phyloP scores from a whole-genome alignment of 2,888 invertebrate species.

The Brenthis hecate region DNA sequence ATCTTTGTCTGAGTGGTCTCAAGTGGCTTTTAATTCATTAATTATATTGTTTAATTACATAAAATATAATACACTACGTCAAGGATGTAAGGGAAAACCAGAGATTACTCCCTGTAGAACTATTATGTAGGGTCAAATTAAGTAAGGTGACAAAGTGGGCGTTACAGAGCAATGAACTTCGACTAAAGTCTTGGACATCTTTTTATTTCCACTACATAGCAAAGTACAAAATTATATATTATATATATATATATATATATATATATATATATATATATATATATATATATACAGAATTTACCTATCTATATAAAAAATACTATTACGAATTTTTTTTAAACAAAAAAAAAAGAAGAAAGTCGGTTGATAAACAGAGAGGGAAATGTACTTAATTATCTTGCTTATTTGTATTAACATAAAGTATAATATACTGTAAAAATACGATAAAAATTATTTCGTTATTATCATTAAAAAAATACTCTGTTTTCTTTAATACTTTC shows the following conservation, averaged over 20 bases:
- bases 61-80: slow-evolving; percentile 13
- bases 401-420: too few species aligned
- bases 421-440: too few species aligned
- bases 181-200: background rate
- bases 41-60: slow-evolving; percentile 13
- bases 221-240: background rate
- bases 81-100: slow-evolving; percentile 13
- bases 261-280: background rate
- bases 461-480: too few species aligned
- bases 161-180: background rate
- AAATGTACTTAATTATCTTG: too few species aligned
- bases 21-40: slow-evolving; percentile 14
- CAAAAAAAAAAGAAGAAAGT: too few species aligned
- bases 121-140: slow-evolving; percentile 26
- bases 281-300: background rate
- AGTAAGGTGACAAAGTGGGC: slow-evolving; percentile 13
- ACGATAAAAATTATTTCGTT: too few species aligned
- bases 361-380: too few species aligned
- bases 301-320: too few species aligned
- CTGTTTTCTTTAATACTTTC: too few species aligned
- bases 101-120: slow-evolving; percentile 22
- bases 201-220: background rate
- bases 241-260: background rate
- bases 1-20: background rate
- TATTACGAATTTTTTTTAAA: too few species aligned